phyloP scores from a whole-genome alignment of 2,888 invertebrate species.

The Drosophila percnosoma region DNA sequence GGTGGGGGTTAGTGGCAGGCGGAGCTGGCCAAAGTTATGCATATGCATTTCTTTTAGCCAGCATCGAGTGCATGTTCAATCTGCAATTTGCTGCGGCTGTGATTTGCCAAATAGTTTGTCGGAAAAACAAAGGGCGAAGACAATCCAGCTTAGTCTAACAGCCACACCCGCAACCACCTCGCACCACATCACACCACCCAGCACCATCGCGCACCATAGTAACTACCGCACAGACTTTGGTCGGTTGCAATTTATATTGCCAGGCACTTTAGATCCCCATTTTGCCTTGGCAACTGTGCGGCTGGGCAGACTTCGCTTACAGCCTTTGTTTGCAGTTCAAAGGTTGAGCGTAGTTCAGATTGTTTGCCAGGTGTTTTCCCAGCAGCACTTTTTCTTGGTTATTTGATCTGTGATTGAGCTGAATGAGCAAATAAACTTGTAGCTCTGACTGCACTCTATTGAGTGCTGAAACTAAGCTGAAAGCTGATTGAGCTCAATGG shows the following conservation, averaged over 20 bases:
- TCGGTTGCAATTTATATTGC: slow-evolving; percentile 58
- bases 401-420: slow-evolving; percentile 77
- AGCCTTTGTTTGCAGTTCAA: slow-evolving; percentile 59
- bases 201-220: slow-evolving; percentile 10
- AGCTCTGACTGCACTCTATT: slow-evolving; percentile 37
- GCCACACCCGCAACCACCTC: slow-evolving; percentile 30
- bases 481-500: slow-evolving; percentile 54
- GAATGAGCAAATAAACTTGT: slow-evolving; percentile 75
- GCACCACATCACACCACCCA: slow-evolving; percentile 11
- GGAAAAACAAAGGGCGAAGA: slow-evolving; percentile 61
- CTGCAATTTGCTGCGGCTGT: slow-evolving; percentile 62
- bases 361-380: slow-evolving; percentile 73
- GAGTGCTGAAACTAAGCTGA: slow-evolving; percentile 42
- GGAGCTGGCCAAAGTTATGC: slow-evolving; percentile 54
- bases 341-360: slow-evolving; percentile 66
- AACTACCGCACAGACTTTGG: not conserved
- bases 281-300: slow-evolving; percentile 51
- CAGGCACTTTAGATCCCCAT: slow-evolving; percentile 31
- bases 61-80: slow-evolving; percentile 49
- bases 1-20: not conserved
- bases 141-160: slow-evolving; percentile 53
- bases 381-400: slow-evolving; percentile 63
- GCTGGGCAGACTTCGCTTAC: slow-evolving; percentile 16
- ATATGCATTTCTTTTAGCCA: slow-evolving; percentile 60
- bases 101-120: slow-evolving; percentile 72